These are phyloP conservation scores for Phenganax marumi DNA, from an alignment of 92 coral and sea anemone genomes.

Conservation along the genomic window DNA sequence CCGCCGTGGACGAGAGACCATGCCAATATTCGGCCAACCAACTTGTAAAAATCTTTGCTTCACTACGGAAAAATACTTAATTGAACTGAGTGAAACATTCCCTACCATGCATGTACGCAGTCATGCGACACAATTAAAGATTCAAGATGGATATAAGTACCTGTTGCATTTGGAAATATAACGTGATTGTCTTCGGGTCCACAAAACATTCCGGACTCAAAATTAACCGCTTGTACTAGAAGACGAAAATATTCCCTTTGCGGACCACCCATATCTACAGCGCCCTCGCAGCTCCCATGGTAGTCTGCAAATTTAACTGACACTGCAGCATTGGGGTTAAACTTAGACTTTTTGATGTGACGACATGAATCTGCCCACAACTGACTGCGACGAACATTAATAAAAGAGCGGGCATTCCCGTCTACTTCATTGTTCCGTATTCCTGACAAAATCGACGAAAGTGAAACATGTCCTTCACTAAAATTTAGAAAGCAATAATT, in stretches of 20 bases:
- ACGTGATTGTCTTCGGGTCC: constrained; percentile 27
- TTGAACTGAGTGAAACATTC: too few species aligned
- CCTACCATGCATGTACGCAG: not conserved
- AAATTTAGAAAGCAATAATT: not conserved
- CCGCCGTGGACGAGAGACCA: constrained; percentile 17
- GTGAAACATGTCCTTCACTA: constrained; percentile 3
- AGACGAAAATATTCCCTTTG: constrained; percentile 5
- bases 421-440: constrained; percentile 3
- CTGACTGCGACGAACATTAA: constrained; percentile 31
- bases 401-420: not conserved
- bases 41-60: constrained; percentile 11
- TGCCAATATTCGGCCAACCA: not conserved
- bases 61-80: not conserved
- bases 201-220: constrained; percentile 15
- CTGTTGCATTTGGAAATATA: not conserved
- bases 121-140: not conserved
- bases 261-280: constrained; percentile 24
- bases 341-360: not conserved
- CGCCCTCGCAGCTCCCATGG: constrained; percentile 21
- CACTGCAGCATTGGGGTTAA: constrained; percentile 7
- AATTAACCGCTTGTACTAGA: constrained; percentile 19
- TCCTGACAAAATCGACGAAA: not conserved
- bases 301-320: constrained; percentile 23
- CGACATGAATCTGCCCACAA: constrained; percentile 25
- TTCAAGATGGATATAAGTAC: constrained; percentile 6